These are phyloP conservation scores for Meghimatium bilineatum DNA, from an alignment of 2,888 invertebrate species.

Conservation along the genomic window DNA sequence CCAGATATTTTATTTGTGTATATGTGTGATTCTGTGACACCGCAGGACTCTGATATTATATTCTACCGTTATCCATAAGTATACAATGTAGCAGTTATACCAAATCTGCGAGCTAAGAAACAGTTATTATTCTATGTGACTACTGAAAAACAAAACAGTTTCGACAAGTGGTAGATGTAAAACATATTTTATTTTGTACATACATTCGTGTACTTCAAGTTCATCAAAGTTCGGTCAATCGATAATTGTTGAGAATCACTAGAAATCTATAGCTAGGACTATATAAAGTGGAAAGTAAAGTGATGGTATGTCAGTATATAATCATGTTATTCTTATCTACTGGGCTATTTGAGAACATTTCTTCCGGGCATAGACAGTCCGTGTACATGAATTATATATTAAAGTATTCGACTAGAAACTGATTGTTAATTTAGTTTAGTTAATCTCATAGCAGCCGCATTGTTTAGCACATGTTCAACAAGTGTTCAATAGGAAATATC, in stretches of 20 bases:
- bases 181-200: not conserved
- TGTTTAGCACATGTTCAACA: not conserved
- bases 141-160: not conserved
- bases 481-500: not conserved
- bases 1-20: not conserved
- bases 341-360: not conserved
- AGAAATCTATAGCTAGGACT: not conserved
- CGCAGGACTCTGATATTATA: not conserved
- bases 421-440: not conserved
- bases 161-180: not conserved
- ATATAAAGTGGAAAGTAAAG: not conserved
- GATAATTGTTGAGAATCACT: not conserved
- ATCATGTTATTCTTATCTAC: not conserved
- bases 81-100: not conserved
- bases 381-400: not conserved
- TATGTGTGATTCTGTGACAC: not conserved
- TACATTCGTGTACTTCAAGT: not conserved
- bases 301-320: not conserved
- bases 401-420: not conserved
- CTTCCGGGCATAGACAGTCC: not conserved
- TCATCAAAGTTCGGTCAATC: not conserved
- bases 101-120: not conserved
- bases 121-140: not conserved
- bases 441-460: not conserved
- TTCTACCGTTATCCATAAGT: not conserved